These are phyloP conservation scores for Rhopalosiphum maidis DNA, from an alignment of 1,140 invertebrate species.

Conservation along the genomic window DNA sequence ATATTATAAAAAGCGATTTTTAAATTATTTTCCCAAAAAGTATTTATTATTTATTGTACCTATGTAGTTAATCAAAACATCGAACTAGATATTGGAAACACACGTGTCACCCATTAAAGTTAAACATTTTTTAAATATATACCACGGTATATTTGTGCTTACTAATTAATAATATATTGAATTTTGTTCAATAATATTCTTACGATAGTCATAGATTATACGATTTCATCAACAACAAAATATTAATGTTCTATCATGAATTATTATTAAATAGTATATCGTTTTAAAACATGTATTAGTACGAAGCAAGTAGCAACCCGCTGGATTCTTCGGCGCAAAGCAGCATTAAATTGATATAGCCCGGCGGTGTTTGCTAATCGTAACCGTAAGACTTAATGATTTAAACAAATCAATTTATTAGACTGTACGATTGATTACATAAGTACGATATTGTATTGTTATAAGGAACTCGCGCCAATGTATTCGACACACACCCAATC, in stretches of 20 bases:
- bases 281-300: neutral
- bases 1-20: neutral
- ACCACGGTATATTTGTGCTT: neutral
- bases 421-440: constrained; percentile 6
- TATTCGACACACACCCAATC: neutral
- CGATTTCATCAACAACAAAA: neutral
- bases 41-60: too few relatives aligned
- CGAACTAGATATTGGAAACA: neutral
- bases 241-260: neutral
- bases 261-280: neutral
- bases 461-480: neutral
- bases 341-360: neutral
- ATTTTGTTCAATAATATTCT: neutral
- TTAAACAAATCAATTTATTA: neutral
- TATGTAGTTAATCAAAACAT: neutral
- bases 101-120: neutral
- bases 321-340: neutral
- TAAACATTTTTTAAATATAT: neutral
- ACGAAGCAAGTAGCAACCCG: neutral
- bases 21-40: neutral
- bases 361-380: constrained; percentile 13
- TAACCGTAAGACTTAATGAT: neutral
- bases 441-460: neutral
- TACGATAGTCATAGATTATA: neutral
- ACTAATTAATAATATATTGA: neutral